These are phyloP conservation scores for Araneus ventricosus DNA, from an alignment of 1,140 invertebrate species.

Conservation along the genomic window DNA sequence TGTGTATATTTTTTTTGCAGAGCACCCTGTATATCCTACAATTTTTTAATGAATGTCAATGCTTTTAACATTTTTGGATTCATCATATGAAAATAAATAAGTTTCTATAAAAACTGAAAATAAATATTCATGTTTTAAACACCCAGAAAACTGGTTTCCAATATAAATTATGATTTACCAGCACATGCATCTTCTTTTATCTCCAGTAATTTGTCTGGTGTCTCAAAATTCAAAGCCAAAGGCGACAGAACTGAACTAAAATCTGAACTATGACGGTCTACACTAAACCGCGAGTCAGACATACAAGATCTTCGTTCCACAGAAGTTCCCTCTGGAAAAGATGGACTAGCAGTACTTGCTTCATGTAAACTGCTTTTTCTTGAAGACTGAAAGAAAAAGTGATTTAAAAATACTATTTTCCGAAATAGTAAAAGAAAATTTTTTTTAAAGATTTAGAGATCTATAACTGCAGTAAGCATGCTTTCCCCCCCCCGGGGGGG, in stretches of 20 bases:
- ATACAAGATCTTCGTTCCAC: background rate
- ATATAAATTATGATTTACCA: background rate
- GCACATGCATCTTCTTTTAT: background rate
- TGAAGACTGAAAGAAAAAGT: conserved; percentile 2
- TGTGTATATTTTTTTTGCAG: no score
- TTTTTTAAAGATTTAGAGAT: no score
- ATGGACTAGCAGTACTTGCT: conserved; percentile 39
- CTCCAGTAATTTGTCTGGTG: conserved; percentile 35
- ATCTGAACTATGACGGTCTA: background rate
- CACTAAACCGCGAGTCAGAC: background rate
- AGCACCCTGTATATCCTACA: no score
- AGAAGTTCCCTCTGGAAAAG: background rate
- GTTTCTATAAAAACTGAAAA: no score
- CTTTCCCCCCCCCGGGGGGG: no score
- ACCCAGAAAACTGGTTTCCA: no score
- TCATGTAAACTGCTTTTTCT: conserved; percentile 17
- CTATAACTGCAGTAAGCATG: no score
- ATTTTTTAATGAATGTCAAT: no score
- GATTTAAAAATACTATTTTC: background rate
- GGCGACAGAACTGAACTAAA: conserved; percentile 2
- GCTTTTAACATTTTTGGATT: no score
- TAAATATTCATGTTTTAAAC: no score
- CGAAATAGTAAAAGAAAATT: no score
- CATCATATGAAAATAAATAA: no score
- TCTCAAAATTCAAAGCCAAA: conserved; percentile 45